These are phyloP conservation scores for Cephus pulcher DNA, from an alignment of 2,888 invertebrate species.

Conservation along the genomic window DNA sequence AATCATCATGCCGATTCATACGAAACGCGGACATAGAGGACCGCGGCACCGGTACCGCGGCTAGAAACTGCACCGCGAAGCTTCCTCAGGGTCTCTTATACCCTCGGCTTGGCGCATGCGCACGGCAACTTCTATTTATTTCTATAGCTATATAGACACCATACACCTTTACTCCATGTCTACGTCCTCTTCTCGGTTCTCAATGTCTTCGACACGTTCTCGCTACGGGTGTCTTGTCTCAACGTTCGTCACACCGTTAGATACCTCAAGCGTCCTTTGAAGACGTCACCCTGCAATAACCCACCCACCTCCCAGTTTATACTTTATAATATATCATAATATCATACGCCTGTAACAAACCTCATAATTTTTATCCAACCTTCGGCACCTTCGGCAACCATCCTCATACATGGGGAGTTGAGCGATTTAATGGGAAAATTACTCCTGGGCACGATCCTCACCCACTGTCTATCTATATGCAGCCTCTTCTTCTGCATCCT, in stretches of 20 bases:
- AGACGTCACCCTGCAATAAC: neutral
- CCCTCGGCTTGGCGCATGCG: conserved; percentile 3
- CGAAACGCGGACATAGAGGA: neutral
- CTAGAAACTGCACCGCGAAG: conserved; percentile 1
- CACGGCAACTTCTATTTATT: neutral
- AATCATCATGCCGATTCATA: conserved; percentile 3
- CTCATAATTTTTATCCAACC: neutral
- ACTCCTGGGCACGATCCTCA: neutral
- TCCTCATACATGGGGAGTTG: neutral
- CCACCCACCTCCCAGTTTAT: neutral
- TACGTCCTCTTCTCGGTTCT: neutral
- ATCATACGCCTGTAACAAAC: neutral
- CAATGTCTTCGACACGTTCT: neutral
- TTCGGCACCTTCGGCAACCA: neutral
- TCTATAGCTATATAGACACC: neutral
- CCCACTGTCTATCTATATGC: neutral
- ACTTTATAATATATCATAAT: neutral
- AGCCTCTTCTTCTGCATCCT: neutral
- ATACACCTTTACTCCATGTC: neutral
- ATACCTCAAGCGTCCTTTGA: neutral
- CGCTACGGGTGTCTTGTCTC: neutral
- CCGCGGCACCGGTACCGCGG: conserved; percentile 9
- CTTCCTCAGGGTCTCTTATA: neutral
- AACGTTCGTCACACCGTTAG: neutral
- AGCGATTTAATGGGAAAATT: neutral